Evolutionary conservation across 1,140 invertebrate genomes (phyloP), one percentile per base, ranked within the genome.

Genomic region (Dendrolimus kikuchii): DNA sequence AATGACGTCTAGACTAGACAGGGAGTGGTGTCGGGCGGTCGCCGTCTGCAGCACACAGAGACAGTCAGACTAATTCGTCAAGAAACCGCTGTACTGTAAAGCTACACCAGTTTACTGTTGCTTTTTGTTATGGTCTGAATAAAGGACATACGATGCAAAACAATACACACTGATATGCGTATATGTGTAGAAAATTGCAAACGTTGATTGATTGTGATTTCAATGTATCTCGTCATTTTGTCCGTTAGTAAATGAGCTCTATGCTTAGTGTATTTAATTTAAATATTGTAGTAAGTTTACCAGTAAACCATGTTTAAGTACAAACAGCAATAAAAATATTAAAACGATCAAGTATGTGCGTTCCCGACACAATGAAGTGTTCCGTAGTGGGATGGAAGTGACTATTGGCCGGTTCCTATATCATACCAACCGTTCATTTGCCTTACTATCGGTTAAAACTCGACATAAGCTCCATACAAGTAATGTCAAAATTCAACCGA

Each of bases 181-280:
- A 3, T 23, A 23, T 23, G 23, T 23, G 23, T 23, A 23, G 23
- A 1, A 23, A 23, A 23, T 23, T 60, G 52, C 55, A 55, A 63
- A 55, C 59, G 49, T 63, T 68, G 23, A 71, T 68, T 66, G 63
- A 71, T 64, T 60, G 60, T 51, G 46, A 45, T 49, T 62, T 55
- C 55, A 66, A 64, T 56, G 59, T 64, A 57, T 57, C 62, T 48
- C 50, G 62, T 66, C 60, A 69, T 66, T 61, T 63, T 60, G 54
- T 68, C 62, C 62, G 62, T 53, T 59, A 45, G 50, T 55, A 54
- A 61, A 62, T 57, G 59, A 56, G 55, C 48, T 54, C 53, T 53
- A 55, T 59, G 56, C 57, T 62, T 56, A 57, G 49, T 57, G 55
- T 64, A 66, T 68, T 59, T 55, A 48, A 56, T 46, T 39, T 60